Evolutionary conservation across 1,140 invertebrate genomes (phyloP).

Genomic region (Drosophila truncata): DNA sequence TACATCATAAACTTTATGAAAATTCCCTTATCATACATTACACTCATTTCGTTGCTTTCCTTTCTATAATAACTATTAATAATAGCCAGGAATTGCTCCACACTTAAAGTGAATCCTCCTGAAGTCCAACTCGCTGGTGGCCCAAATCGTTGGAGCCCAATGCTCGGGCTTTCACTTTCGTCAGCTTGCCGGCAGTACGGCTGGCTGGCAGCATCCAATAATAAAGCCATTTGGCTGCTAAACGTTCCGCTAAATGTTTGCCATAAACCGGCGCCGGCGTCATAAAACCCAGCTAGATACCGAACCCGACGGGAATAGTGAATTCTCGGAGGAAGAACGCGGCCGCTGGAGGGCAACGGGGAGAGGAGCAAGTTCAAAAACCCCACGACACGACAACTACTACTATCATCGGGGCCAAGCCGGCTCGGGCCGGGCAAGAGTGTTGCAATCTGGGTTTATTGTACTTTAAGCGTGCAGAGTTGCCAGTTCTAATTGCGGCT

Average conservation of each 20-base stretch:
- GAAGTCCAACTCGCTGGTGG: background rate
- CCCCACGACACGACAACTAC: constrained; percentile 60
- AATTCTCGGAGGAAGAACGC: background rate
- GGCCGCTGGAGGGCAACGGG: constrained; percentile 4
- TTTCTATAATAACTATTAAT: background rate
- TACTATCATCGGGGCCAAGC: constrained; percentile 31
- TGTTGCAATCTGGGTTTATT: constrained; percentile 78
- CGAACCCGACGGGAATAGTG: constrained; percentile 18
- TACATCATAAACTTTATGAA: background rate
- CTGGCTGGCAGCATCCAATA: constrained; percentile 62
- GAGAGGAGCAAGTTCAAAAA: constrained; percentile 73
- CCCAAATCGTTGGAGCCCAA: constrained; percentile 32
- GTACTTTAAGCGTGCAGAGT: constrained; percentile 71
- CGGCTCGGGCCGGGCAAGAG: constrained; percentile 8
- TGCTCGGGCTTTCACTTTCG: constrained; percentile 66
- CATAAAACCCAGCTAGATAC: constrained; percentile 55
- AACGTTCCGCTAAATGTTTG: constrained; percentile 74
- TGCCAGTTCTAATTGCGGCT: constrained; percentile 67
- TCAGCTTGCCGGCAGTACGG: constrained; percentile 18
- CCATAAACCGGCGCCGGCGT: constrained; percentile 71
- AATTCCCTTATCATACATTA: background rate
- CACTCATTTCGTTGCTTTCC: background rate
- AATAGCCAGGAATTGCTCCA: background rate
- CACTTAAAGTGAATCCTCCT: background rate
- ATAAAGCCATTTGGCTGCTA: constrained; percentile 76